These are phyloP conservation scores for Desmodus rotundus DNA, from an alignment of 2,113 vertebrate species.

Conservation along the genomic window DNA sequence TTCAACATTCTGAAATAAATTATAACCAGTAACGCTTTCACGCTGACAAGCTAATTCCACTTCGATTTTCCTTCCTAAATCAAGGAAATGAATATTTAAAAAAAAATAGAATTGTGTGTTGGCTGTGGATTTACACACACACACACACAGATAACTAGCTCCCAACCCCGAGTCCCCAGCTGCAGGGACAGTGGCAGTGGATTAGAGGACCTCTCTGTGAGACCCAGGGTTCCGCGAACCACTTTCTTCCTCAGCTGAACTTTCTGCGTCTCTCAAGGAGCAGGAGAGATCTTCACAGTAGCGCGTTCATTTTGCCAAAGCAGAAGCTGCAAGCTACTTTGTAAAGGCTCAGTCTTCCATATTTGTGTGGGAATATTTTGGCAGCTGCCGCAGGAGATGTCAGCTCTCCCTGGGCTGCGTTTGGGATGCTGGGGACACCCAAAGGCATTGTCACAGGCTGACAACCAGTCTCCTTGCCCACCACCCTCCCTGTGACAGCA, in stretches of 20 bases:
- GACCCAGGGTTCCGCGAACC: neutral
- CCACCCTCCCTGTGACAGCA: neutral
- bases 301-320: neutral
- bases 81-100: conserved; percentile 44
- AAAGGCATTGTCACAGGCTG: neutral
- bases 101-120: neutral
- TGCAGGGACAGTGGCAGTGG: neutral
- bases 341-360: neutral
- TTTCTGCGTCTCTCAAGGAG: neutral
- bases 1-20: conserved; percentile 81
- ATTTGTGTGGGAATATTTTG: conserved; percentile 16
- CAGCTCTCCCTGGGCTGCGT: neutral
- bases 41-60: conserved; percentile 79
- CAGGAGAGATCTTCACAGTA: neutral
- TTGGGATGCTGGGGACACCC: neutral
- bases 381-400: neutral
- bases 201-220: neutral
- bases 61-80: conserved; percentile 72
- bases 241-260: neutral
- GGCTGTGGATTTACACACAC: neutral
- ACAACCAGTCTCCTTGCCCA: neutral
- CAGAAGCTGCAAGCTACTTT: neutral
- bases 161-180: neutral
- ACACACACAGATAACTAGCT: neutral
- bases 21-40: conserved; percentile 77